Evolutionary conservation across 1,140 invertebrate genomes (phyloP).

Genomic region (Sinella curviseta): DNA sequence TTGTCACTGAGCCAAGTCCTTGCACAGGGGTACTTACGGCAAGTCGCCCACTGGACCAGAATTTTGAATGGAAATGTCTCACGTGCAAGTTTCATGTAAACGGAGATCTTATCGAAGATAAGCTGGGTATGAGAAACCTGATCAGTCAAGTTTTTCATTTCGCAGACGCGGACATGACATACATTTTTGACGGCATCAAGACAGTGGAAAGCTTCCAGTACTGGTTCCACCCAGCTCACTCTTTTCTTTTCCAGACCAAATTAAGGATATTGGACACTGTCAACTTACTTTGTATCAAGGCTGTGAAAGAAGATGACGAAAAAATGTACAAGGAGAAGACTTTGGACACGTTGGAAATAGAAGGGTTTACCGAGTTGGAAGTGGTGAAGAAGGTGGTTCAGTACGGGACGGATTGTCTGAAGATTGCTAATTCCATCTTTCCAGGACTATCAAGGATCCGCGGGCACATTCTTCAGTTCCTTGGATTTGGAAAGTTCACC

Average conservation of each 20-base stretch:
- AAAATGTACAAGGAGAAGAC: neutral
- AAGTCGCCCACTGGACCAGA: neutral
- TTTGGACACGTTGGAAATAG: neutral
- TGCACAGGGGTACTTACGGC: neutral
- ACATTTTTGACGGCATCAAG: neutral
- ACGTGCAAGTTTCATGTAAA: neutral
- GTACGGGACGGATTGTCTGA: neutral
- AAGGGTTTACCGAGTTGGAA: neutral
- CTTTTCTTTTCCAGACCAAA: slow-evolving; percentile 1
- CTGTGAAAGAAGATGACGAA: neutral
- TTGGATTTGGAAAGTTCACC: neutral
- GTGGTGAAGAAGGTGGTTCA: neutral
- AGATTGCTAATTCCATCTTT: neutral
- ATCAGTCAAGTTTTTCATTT: neutral
- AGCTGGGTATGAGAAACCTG: neutral
- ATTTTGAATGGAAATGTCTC: neutral
- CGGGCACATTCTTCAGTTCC: neutral
- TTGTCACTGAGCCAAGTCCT: neutral
- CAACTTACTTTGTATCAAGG: neutral
- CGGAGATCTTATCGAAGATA: neutral
- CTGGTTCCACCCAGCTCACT: slow-evolving; percentile 1
- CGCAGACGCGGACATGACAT: neutral
- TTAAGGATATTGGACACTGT: neutral
- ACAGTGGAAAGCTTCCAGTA: slow-evolving; percentile 4
- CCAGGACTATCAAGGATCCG: slow-evolving; percentile 1